phyloP scores from a whole-genome alignment of 2,113 vertebrate species.

The Oenanthe melanoleuca region DNA sequence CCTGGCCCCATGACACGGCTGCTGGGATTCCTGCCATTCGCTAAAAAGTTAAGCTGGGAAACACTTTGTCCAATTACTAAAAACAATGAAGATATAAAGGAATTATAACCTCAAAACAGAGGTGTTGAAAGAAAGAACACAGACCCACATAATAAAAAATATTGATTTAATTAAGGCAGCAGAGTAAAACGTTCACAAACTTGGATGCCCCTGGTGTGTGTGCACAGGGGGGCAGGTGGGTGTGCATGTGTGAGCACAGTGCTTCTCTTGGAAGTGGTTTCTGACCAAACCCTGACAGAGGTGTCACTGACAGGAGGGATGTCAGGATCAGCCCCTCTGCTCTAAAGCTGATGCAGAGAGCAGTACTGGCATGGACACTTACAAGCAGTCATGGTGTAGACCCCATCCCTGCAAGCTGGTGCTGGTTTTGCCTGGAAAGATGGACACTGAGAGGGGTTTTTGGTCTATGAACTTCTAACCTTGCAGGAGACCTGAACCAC shows the following conservation, averaged over 20 bases:
- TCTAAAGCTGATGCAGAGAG: neutral
- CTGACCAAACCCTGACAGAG: neutral
- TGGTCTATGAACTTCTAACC: constrained; percentile 32
- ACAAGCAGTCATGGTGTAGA: neutral
- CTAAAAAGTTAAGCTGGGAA: constrained; percentile 62
- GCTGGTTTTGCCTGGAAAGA: neutral
- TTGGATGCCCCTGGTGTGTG: neutral
- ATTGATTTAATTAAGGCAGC: constrained; percentile 56
- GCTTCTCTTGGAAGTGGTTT: neutral
- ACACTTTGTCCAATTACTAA: constrained; percentile 68
- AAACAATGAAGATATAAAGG: constrained; percentile 67
- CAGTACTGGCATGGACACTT: neutral
- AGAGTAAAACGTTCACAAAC: neutral
- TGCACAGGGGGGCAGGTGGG: neutral
- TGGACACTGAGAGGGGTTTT: neutral
- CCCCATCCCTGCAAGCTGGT: neutral
- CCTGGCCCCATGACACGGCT: constrained; percentile 27
- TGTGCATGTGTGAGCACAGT: neutral
- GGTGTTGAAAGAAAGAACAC: constrained; percentile 65
- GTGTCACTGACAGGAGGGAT: neutral
- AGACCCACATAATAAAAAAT: constrained; percentile 43
- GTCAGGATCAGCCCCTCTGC: neutral
- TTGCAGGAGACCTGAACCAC: neutral
- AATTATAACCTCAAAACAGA: constrained; percentile 64
- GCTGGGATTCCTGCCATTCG: constrained; percentile 54